Evolutionary conservation across 2,888 invertebrate genomes (phyloP).

Genomic region (Stegophylla sp.): DNA sequence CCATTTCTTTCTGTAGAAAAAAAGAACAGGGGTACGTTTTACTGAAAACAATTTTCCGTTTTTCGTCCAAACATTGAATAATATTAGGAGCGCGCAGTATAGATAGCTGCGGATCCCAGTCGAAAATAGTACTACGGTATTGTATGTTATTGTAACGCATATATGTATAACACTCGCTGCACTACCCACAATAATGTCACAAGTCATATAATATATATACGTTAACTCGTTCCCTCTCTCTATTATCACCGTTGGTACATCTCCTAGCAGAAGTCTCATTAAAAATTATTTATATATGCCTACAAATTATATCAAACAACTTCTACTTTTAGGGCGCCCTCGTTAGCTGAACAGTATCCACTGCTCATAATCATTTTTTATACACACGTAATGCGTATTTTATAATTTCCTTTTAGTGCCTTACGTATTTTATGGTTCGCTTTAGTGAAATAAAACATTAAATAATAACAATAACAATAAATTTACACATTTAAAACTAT

Average conservation of each 20-base stretch:
- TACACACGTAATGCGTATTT: neutral
- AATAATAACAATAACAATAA: no score
- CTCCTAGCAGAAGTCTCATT: conserved; percentile 21
- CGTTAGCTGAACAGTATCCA: conserved; percentile 14
- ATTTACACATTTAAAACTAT: no score
- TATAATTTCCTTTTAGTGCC: neutral
- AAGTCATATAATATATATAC: no score
- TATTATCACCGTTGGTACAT: conserved; percentile 18
- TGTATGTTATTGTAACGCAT: neutral
- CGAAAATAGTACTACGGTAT: conserved; percentile 22
- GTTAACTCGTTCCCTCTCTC: neutral
- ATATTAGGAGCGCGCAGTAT: neutral
- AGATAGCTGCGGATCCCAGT: neutral
- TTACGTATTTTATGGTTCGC: neutral
- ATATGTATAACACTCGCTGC: no score
- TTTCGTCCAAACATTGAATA: neutral
- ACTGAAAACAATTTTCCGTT: neutral
- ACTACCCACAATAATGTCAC: neutral
- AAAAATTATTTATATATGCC: conserved; percentile 23
- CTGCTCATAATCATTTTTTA: neutral
- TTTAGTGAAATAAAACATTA: neutral
- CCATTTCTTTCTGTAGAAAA: neutral
- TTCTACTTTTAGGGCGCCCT: conserved; percentile 30
- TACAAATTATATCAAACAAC: conserved; percentile 49
- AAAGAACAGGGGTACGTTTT: neutral